These are phyloP conservation scores for Cydia strobilella DNA, from an alignment of 1,140 invertebrate genomes.

Conservation along the genomic window DNA sequence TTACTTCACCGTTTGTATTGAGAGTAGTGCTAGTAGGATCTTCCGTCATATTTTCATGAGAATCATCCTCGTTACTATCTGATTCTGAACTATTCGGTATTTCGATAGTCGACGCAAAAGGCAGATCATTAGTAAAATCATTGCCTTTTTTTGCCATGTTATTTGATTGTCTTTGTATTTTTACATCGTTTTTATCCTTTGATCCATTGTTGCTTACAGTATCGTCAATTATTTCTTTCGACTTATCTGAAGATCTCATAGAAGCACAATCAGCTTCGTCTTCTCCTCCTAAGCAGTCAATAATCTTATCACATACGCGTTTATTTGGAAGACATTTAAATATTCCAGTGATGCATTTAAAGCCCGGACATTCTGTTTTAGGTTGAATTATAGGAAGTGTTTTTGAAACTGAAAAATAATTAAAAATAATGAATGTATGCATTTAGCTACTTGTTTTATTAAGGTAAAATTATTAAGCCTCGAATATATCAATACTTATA, in stretches of 20 bases:
- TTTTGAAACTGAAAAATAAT: slow-evolving; percentile 71
- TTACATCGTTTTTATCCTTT: slow-evolving; percentile 31
- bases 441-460: too few species aligned
- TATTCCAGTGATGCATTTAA: slow-evolving; percentile 82
- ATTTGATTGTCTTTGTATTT: slow-evolving; percentile 33
- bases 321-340: slow-evolving; percentile 84
- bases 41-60: slow-evolving; percentile 41
- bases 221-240: slow-evolving; percentile 18
- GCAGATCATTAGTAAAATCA: slow-evolving; percentile 38
- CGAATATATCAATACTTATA: too few species aligned
- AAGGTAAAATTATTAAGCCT: too few species aligned
- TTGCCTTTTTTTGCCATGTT: background rate
- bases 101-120: slow-evolving; percentile 53
- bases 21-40: slow-evolving; percentile 36
- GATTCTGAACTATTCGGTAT: slow-evolving; percentile 44
- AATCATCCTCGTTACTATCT: slow-evolving; percentile 30
- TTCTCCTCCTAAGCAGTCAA: slow-evolving; percentile 88
- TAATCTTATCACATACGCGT: slow-evolving; percentile 84
- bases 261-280: slow-evolving; percentile 86
- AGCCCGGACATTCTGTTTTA: slow-evolving; percentile 84
- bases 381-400: slow-evolving; percentile 77
- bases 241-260: slow-evolving; percentile 39
- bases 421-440: too few species aligned
- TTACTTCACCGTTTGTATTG: slow-evolving; percentile 26
- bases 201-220: background rate